A percentile compares a stretch with the other conserved stretches of the same genome.
These are phyloP conservation scores for Xylocopa sonorina DNA, from an alignment of 1,140 invertebrate genomes.

Conservation along the genomic window DNA sequence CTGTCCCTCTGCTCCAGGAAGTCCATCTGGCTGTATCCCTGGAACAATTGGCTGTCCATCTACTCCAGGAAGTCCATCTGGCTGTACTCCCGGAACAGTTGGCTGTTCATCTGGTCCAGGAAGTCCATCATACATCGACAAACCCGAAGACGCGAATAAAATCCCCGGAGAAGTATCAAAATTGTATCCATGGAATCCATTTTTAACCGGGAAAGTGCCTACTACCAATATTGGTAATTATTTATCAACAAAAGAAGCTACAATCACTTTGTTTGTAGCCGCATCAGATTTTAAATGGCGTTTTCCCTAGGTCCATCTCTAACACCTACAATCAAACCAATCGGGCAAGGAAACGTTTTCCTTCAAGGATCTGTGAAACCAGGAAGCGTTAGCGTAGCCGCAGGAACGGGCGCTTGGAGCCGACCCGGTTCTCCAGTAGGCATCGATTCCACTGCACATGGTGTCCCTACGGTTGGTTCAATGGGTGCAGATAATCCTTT, in stretches of 20 bases:
- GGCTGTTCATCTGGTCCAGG: neutral
- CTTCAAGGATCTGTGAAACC: neutral
- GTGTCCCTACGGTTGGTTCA: constrained; percentile 12
- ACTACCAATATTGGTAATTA: neutral
- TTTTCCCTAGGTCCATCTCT: neutral
- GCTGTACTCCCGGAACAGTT: neutral
- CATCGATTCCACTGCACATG: neutral
- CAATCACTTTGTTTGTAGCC: neutral
- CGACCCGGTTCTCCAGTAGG: neutral
- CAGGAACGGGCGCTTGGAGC: neutral
- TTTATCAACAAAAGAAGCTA: neutral
- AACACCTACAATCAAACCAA: constrained; percentile 23
- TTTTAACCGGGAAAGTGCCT: constrained; percentile 9
- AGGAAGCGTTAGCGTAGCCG: neutral
- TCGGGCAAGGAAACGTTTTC: constrained; percentile 53
- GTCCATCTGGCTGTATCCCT: no score
- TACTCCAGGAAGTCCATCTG: no score
- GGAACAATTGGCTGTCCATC: no score
- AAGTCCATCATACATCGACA: neutral
- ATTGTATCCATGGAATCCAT: constrained; percentile 1
- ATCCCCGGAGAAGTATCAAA: neutral
- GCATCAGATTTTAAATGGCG: neutral
- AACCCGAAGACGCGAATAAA: neutral
- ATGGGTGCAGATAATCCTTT: constrained; percentile 40
- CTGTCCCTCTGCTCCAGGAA: no score